Evolutionary conservation across 1,140 invertebrate species (phyloP).

Genomic region (Solenopsis invicta): DNA sequence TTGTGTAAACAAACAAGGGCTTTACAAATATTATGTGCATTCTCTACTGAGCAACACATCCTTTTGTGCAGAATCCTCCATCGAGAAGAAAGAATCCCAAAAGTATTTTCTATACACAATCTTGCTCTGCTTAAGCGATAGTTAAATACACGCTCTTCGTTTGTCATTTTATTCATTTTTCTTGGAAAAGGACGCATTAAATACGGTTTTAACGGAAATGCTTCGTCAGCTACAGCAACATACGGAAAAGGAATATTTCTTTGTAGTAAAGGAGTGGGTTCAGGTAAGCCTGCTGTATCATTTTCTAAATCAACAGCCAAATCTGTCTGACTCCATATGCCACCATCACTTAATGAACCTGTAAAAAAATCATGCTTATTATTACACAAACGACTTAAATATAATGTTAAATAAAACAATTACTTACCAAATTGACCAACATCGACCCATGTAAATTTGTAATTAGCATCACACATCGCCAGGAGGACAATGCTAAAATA

Average conservation of each 20-base stretch:
- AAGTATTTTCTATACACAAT: background rate
- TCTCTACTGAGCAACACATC: too few species aligned
- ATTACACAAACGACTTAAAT: too few species aligned
- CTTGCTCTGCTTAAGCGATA: background rate
- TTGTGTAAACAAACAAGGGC: conserved; percentile 7
- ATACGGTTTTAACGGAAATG: background rate
- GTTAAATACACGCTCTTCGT: background rate
- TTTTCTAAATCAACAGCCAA: conserved; percentile 5
- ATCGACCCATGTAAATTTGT: conserved; percentile 83
- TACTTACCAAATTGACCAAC: conserved; percentile 76
- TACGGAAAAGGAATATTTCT: background rate
- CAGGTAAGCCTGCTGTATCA: background rate
- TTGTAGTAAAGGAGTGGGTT: background rate
- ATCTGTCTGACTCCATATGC: background rate
- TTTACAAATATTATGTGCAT: too few species aligned
- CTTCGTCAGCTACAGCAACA: background rate
- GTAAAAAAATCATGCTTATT: background rate
- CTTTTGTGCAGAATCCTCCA: background rate
- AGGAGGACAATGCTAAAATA: conserved; percentile 83
- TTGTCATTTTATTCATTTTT: background rate
- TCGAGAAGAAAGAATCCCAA: background rate
- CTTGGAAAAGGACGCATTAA: conserved; percentile 17
- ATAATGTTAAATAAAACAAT: background rate
- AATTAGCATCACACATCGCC: conserved; percentile 83
- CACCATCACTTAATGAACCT: conserved; percentile 19